Evolutionary conservation across 30 jellyfish, hydroid and myxozoan species (phyloP).

Genomic region (Cassiopea andromeda): DNA sequence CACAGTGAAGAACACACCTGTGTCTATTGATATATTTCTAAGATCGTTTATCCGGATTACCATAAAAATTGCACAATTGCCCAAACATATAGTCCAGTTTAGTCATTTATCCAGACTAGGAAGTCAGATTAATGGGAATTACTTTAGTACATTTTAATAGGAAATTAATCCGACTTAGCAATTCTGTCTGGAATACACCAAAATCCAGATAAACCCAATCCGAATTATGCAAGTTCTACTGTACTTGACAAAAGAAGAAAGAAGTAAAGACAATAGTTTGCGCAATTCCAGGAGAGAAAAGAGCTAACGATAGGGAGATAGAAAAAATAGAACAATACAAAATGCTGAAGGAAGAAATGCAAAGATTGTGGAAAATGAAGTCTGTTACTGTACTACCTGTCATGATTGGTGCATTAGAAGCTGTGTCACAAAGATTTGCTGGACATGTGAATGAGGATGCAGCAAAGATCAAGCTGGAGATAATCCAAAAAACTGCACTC

Average conservation of each 20-base stretch:
- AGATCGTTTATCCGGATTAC: neutral
- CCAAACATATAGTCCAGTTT: neutral
- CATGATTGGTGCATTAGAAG: slow-evolving; percentile 14
- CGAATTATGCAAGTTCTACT: neutral
- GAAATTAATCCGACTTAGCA: neutral
- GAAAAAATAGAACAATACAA: too few species aligned
- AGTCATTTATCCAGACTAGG: neutral
- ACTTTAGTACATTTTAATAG: neutral
- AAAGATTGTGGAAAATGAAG: too few species aligned
- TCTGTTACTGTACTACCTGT: too few species aligned
- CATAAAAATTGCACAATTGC: neutral
- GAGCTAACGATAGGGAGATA: neutral
- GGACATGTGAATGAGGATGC: neutral
- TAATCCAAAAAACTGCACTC: too few species aligned
- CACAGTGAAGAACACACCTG: neutral
- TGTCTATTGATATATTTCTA: neutral
- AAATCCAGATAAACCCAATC: neutral
- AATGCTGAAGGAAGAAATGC: too few species aligned
- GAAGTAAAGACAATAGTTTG: neutral
- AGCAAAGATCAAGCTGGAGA: neutral
- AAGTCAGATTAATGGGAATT: neutral
- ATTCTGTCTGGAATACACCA: neutral
- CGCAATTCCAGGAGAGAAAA: too few species aligned
- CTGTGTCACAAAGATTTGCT: neutral
- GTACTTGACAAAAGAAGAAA: neutral